phyloP scores from a whole-genome alignment of 2,888 invertebrate species.

The Cloeon dipterum region DNA sequence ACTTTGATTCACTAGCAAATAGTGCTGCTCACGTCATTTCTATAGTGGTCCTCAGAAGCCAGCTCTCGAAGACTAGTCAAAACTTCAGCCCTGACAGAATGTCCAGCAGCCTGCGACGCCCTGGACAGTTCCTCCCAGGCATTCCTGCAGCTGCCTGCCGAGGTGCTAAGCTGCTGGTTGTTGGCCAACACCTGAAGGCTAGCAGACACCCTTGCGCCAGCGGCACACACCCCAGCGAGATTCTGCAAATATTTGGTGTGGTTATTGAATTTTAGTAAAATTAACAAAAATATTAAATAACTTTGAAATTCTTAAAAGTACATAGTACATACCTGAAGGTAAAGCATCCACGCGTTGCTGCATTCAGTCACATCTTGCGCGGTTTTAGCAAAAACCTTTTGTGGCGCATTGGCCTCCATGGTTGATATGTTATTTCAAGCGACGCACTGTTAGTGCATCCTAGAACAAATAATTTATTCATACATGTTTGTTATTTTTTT shows the following conservation, averaged over 20 bases:
- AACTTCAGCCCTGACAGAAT: not conserved
- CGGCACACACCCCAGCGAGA: not conserved
- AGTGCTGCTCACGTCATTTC: too few species aligned
- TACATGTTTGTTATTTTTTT: not conserved
- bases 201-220: not conserved
- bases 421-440: not conserved
- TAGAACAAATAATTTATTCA: not conserved
- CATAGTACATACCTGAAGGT: slow-evolving; percentile 1
- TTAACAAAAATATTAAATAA: too few species aligned
- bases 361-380: not conserved
- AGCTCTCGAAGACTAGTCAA: not conserved
- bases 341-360: not conserved
- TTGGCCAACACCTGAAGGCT: not conserved
- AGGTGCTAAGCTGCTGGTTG: not conserved
- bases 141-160: not conserved
- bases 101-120: not conserved
- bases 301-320: too few species aligned
- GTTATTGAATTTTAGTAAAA: not conserved
- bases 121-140: not conserved
- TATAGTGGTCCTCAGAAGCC: not conserved
- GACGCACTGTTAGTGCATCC: not conserved
- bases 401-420: slow-evolving; percentile 1
- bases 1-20: too few species aligned
- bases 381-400: not conserved
- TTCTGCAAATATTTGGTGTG: not conserved